Percentiles rank a stretch among this genome's conserved stretches.
Conservation (phyloP, 2,888 invertebrate genomes). For the Chamaedrilus cognettii region DNA sequence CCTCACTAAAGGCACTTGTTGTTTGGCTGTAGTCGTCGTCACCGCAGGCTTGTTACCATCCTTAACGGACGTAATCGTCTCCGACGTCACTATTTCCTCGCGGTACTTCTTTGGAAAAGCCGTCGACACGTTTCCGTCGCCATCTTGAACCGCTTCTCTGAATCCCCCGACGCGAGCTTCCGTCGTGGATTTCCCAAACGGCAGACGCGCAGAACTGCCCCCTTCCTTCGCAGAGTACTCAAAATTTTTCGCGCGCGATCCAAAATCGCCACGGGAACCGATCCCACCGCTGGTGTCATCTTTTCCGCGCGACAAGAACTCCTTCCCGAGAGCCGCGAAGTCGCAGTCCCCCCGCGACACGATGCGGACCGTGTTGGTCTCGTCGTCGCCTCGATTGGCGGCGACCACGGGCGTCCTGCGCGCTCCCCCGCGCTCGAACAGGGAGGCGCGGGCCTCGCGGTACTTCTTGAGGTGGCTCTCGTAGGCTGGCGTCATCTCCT, state of each 20-base stretch:
- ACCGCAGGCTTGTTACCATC: not conserved
- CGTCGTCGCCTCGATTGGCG: not conserved
- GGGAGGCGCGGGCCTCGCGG: slow-evolving; percentile 1
- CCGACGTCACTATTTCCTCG: not conserved
- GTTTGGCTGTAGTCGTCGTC: too few relatives aligned
- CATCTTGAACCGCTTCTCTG: not conserved
- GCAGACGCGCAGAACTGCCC: not conserved
- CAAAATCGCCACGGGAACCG: not conserved
- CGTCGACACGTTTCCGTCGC: not conserved
- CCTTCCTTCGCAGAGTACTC: too few relatives aligned
- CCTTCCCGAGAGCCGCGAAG: too few relatives aligned
- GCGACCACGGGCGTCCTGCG: not conserved
- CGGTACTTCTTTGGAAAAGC: not conserved
- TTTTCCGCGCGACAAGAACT: too few relatives aligned
- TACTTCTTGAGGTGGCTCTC: slow-evolving; percentile 4
- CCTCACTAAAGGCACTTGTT: not conserved
- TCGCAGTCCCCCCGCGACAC: not conserved
- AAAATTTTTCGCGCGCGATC: too few relatives aligned
- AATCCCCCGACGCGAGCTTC: not conserved
- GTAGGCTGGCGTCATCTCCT: not conserved
- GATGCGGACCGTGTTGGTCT: not conserved
- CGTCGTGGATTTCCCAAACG: not conserved
- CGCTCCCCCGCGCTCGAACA: not conserved
- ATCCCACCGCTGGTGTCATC: not conserved
- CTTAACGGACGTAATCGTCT: slow-evolving; percentile 1